Evolutionary conservation across 2,797 vertebrate species (phyloP).

Genomic region (Danio choprae): DNA sequence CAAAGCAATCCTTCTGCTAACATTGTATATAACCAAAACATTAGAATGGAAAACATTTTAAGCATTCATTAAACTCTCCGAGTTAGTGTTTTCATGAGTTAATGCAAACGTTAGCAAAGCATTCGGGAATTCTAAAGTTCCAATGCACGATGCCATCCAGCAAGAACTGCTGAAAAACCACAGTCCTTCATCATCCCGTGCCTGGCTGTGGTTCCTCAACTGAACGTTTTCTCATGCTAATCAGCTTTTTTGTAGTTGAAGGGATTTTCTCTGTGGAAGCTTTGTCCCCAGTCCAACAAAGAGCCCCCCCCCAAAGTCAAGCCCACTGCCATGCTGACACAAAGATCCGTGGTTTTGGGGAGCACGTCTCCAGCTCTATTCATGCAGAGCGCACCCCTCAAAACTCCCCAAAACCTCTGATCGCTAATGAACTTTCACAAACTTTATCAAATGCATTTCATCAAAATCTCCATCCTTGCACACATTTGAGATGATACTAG

Average conservation of each 20-base stretch:
- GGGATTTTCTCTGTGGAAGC: conserved; percentile 56
- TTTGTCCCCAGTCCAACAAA: conserved; percentile 56
- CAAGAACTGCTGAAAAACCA: conserved; percentile 25
- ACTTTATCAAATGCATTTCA: background rate
- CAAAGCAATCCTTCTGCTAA: background rate
- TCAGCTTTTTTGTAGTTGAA: conserved; percentile 53
- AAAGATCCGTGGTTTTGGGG: conserved; percentile 41
- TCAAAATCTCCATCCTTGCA: background rate
- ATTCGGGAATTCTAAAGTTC: conserved; percentile 28
- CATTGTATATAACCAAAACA: background rate
- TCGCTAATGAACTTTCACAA: conserved; percentile 12
- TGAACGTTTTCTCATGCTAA: conserved; percentile 63
- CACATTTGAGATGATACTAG: background rate
- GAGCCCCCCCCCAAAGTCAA: conserved; percentile 60
- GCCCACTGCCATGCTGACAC: conserved; percentile 49
- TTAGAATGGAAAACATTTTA: background rate
- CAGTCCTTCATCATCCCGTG: conserved; percentile 36
- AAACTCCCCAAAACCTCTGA: conserved; percentile 18
- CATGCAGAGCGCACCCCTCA: conserved; percentile 25
- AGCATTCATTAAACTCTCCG: background rate
- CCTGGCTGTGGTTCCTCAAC: conserved; percentile 45
- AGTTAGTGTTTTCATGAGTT: background rate
- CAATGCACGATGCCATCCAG: conserved; percentile 37
- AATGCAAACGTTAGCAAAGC: background rate
- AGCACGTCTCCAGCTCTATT: conserved; percentile 36